These are phyloP conservation scores for Galbula dea DNA, from an alignment of 2,113 vertebrate genomes.

Conservation along the genomic window DNA sequence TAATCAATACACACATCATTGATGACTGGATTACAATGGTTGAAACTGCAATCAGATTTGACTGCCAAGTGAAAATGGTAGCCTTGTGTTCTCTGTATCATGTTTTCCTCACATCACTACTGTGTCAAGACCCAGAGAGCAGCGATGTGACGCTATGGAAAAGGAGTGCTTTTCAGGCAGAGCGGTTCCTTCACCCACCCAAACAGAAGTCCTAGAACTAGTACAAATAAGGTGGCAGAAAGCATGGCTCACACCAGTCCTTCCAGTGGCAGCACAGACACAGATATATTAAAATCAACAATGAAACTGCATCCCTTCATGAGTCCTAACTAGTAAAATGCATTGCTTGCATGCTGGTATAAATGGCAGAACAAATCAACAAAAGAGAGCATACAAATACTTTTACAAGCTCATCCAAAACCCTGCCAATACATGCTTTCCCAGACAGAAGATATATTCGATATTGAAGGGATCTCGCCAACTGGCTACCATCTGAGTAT, in stretches of 20 bases:
- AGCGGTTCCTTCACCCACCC: not conserved
- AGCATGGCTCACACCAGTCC: not conserved
- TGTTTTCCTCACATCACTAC: not conserved
- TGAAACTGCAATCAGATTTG: not conserved
- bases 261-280: not conserved
- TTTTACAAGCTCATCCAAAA: not conserved
- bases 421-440: not conserved
- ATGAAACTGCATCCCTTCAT: not conserved
- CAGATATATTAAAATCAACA: not conserved
- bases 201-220: not conserved
- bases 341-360: not conserved
- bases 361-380: not conserved
- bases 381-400: not conserved
- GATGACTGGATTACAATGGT: not conserved
- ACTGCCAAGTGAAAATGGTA: not conserved
- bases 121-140: not conserved
- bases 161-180: not conserved
- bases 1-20: not conserved
- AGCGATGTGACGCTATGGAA: not conserved
- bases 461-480: not conserved
- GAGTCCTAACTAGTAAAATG: not conserved
- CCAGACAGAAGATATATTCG: not conserved
- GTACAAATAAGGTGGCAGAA: not conserved
- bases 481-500: constrained; percentile 18
- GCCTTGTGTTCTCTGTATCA: not conserved